These are phyloP conservation scores for Calypte anna DNA, from an alignment of 2,113 vertebrate genomes.

Conservation along the genomic window DNA sequence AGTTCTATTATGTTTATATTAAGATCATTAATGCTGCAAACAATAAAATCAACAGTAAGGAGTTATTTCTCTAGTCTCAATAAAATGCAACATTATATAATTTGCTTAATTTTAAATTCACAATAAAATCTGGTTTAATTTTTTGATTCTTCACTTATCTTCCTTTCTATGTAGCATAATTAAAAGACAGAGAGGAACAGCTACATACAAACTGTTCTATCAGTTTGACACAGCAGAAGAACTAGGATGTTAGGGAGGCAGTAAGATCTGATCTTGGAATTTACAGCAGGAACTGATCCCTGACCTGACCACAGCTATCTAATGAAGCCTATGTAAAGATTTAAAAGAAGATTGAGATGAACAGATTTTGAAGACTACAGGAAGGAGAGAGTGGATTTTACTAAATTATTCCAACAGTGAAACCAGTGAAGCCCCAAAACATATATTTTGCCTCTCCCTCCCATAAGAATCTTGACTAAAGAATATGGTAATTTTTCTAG, in stretches of 20 bases:
- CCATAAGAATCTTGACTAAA: neutral
- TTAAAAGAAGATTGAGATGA: neutral
- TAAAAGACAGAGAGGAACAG: neutral
- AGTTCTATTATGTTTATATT: neutral
- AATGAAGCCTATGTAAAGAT: neutral
- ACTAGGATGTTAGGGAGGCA: neutral
- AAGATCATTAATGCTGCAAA: neutral
- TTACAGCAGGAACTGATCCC: neutral
- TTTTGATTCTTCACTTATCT: neutral
- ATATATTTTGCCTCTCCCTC: neutral
- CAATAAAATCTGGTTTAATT: neutral
- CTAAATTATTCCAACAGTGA: neutral
- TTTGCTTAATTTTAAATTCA: neutral
- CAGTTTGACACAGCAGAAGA: neutral
- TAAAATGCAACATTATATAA: neutral
- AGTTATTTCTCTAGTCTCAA: neutral
- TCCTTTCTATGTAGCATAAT: neutral
- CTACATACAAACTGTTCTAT: neutral
- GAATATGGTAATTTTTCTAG: neutral
- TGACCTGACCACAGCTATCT: neutral
- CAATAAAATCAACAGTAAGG: neutral
- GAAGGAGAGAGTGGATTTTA: neutral
- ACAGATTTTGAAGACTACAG: neutral
- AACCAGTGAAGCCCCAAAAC: neutral
- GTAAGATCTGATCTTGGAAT: neutral